Conservation (phyloP, 2,888 invertebrate species). For the Cryptus viduatorius region DNA sequence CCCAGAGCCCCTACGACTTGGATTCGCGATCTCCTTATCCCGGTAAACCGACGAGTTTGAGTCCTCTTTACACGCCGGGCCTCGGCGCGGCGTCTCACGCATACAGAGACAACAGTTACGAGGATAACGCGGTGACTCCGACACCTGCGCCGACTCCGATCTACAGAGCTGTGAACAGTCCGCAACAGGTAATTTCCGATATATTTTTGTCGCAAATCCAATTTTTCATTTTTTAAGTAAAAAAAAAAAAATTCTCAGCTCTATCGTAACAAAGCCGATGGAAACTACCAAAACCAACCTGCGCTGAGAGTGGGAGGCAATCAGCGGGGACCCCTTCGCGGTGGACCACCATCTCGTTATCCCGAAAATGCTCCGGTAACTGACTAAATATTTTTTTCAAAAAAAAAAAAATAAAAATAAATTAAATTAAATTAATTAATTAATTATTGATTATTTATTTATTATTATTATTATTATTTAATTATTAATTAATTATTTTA, state of each 20-base stretch:
- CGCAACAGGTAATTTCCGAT: constrained; percentile 71
- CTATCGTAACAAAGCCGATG: constrained; percentile 79
- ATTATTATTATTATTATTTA: too few species aligned
- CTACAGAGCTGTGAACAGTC: constrained; percentile 76
- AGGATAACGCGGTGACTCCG: constrained; percentile 83
- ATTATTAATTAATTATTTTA: too few species aligned
- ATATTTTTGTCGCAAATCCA: background rate
- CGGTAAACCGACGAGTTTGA: constrained; percentile 79
- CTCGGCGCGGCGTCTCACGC: constrained; percentile 77
- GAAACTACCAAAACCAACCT: constrained; percentile 72
- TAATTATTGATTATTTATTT: too few species aligned
- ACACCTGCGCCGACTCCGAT: constrained; percentile 81
- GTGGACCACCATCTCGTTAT: constrained; percentile 72
- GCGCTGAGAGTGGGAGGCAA: constrained; percentile 73
- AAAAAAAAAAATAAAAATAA: too few species aligned
- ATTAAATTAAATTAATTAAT: too few species aligned
- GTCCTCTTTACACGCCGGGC: constrained; percentile 80
- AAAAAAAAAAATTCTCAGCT: constrained; percentile 67
- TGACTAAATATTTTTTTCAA: background rate
- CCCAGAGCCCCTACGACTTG: constrained; percentile 80
- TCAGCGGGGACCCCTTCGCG: constrained; percentile 72
- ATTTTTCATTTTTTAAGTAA: constrained; percentile 12
- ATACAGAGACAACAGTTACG: constrained; percentile 83
- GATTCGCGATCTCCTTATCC: constrained; percentile 79
- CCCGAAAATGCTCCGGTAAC: constrained; percentile 74